A percentile compares a stretch with the other conserved stretches of the same genome.
Evolutionary conservation across 1,140 invertebrate genomes (phyloP).

Genomic region (Heliothis virescens): DNA sequence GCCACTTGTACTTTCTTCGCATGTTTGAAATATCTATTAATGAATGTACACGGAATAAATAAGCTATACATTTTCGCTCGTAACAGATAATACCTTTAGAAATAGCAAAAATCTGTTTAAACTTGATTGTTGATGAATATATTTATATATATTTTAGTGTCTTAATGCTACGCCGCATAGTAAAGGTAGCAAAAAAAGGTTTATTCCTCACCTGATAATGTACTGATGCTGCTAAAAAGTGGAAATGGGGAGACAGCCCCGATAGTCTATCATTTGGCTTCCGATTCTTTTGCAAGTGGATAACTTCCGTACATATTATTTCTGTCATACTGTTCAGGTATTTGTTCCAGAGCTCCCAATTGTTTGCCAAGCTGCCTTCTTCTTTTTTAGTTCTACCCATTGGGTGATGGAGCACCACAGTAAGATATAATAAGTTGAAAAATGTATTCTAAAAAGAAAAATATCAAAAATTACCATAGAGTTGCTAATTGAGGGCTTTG

Average conservation of each 20-base stretch:
- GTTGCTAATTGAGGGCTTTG: too few species aligned
- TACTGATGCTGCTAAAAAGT: constrained; percentile 65
- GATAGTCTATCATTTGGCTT: constrained; percentile 58
- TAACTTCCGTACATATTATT: constrained; percentile 72
- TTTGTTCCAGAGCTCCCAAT: constrained; percentile 74
- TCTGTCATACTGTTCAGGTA: constrained; percentile 71
- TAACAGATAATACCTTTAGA: too few species aligned
- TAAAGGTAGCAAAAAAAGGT: not conserved
- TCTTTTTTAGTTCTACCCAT: constrained; percentile 58
- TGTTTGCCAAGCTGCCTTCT: constrained; percentile 65
- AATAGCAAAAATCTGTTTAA: too few species aligned
- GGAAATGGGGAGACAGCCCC: constrained; percentile 62
- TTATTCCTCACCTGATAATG: constrained; percentile 70
- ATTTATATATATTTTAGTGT: too few species aligned
- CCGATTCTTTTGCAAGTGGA: constrained; percentile 62
- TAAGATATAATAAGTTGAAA: constrained; percentile 66
- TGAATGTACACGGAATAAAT: not conserved
- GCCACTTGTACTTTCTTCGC: constrained; percentile 49
- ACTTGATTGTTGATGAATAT: too few species aligned
- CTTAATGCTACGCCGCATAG: not conserved
- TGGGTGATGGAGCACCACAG: constrained; percentile 70
- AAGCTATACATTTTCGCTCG: too few species aligned
- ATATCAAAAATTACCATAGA: not conserved
- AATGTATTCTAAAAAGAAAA: constrained; percentile 64
- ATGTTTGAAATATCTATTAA: constrained; percentile 67